These are phyloP conservation scores for Phylloscopus collybita DNA, from an alignment of 2,797 vertebrate genomes.

Conservation along the genomic window DNA sequence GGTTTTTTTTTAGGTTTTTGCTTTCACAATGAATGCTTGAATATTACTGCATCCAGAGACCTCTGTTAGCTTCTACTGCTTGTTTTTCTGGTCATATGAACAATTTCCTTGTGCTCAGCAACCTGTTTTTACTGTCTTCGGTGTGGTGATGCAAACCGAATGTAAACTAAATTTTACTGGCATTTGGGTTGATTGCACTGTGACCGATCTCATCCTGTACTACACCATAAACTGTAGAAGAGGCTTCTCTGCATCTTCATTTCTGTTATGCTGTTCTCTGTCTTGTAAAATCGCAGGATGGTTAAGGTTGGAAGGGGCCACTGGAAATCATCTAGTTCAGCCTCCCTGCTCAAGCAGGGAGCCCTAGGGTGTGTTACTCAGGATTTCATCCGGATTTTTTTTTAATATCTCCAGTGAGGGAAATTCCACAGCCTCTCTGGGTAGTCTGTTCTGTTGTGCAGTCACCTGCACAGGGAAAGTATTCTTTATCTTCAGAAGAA, in stretches of 20 bases:
- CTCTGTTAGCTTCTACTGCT: neutral
- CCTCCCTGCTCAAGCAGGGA: neutral
- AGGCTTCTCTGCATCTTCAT: neutral
- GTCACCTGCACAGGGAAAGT: neutral
- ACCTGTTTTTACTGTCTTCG: neutral
- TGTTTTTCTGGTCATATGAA: neutral
- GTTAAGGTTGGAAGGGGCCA: neutral
- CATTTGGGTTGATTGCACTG: neutral
- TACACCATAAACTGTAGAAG: neutral
- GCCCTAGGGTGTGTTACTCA: neutral
- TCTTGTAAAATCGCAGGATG: neutral
- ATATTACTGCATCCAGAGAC: neutral
- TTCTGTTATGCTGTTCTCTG: neutral
- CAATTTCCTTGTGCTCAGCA: neutral
- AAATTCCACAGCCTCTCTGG: neutral
- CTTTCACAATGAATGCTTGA: fast-evolving
- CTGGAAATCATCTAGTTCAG: neutral
- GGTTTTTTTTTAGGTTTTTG: neutral
- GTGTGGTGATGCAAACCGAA: neutral
- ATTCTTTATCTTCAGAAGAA: neutral
- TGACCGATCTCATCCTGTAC: neutral
- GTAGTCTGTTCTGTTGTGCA: neutral
- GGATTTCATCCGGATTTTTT: neutral
- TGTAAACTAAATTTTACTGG: neutral
- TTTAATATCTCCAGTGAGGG: neutral